A percentile compares a stretch with the other conserved stretches of the same genome.
Evolutionary conservation across 2,113 vertebrate species (phyloP).

Genomic region (Zapornia atra): DNA sequence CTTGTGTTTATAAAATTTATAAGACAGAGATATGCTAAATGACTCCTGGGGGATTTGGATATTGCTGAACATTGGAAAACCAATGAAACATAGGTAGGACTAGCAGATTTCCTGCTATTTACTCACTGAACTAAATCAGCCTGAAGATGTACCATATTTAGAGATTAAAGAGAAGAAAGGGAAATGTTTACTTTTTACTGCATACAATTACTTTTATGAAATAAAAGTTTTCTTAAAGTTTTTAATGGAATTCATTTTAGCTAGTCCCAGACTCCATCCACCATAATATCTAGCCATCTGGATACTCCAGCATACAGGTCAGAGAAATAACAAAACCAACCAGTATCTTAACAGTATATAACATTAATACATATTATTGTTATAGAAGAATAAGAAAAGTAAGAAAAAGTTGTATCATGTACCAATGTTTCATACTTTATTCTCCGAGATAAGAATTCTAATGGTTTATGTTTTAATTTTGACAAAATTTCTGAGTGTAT

Average conservation of each 20-base stretch:
- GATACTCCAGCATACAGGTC: not conserved
- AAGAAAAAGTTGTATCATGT: not conserved
- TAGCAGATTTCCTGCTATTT: conserved; percentile 38
- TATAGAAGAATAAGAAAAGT: not conserved
- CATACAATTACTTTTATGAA: not conserved
- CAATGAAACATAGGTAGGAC: not conserved
- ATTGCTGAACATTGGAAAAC: conserved; percentile 28
- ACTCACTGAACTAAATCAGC: conserved; percentile 3
- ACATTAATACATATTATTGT: not conserved
- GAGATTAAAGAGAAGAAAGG: not conserved
- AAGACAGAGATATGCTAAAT: conserved; percentile 43
- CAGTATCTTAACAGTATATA: not conserved
- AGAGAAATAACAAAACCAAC: not conserved
- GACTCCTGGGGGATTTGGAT: not conserved
- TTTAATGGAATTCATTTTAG: not conserved
- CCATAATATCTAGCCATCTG: not conserved
- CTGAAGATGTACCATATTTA: not conserved
- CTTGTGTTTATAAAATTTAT: conserved; percentile 58
- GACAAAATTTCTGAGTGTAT: not conserved
- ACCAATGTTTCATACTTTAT: not conserved
- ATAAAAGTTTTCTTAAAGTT: not conserved
- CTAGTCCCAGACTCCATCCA: not conserved
- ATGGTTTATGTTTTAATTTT: not conserved
- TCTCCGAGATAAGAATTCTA: not conserved
- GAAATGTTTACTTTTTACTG: not conserved